Base-by-base conservation (phyloP, 2,113 vertebrate species). In the Larimichthys crocea region DNA sequence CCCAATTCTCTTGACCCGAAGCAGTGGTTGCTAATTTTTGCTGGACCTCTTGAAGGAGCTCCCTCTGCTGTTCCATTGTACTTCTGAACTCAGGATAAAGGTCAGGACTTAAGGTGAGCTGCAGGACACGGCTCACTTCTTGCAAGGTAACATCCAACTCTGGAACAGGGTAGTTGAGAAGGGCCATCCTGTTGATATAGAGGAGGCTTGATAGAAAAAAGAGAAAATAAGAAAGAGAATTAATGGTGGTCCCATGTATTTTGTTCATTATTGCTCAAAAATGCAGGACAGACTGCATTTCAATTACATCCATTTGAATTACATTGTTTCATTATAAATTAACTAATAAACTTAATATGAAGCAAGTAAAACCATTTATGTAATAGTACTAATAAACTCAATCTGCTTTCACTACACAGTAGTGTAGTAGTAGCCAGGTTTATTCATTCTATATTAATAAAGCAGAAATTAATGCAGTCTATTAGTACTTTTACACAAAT, bases 161-260 rank as follows among this genome's bases (percentile, higher is more conserved):
- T 8, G 95, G 95, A 83, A 95, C 69, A 11, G 95, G 95, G 84
- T 94, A 96, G 83, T 94, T n/a, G 8, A 79, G 91, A 67, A 96
- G 93, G 7, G 82, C 75, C 95, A 96, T 96, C 82, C 87, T 95
- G 86, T 61, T 63, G 53, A 70, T 26, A 59, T 56, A 17, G 69
- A 61, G n/a, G 68, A 44, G 40, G 19, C 80, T 82, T 52, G 2
- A 66, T 0, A 82, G 14, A 83, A 19, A 73, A 73, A 61, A 20
- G 8, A 74, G 14, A 73, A 22, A 50, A 68, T 50, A 3, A 50
- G 16, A 63, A 15, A 48, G 7, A 0, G 3, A 29, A 52, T 76
- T 2, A 48, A 3, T 59, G n/a, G 22, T 24, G 1, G 14, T 3
- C 10, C 4, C 31, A 31, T 40, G 35, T 35, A 35, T 35, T 35